Conservation (phyloP, 2,888 invertebrate genomes). For the Drosophila conformis region DNA sequence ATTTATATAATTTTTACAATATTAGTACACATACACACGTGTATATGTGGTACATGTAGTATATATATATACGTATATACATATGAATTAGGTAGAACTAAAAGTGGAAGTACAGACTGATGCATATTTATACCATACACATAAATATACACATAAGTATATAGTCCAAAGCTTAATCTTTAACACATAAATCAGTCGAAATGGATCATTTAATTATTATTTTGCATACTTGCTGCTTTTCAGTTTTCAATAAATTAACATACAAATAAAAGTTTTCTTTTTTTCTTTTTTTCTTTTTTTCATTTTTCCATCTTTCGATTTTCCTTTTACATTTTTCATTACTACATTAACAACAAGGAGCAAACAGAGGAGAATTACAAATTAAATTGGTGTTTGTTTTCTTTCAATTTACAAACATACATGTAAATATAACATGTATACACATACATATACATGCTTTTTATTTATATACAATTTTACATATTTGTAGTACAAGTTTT, state of each 20-base stretch:
- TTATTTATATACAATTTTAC: conserved; percentile 36
- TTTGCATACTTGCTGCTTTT: conserved; percentile 26
- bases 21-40: conserved; percentile 34
- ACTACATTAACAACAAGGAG: conserved; percentile 10
- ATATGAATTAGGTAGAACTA: conserved; percentile 36
- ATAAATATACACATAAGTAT: conserved; percentile 34
- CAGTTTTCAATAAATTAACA: conserved; percentile 50
- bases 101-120: conserved; percentile 34
- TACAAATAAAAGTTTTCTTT: conserved; percentile 29
- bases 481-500: conserved; percentile 12
- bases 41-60: conserved; percentile 11
- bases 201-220: conserved; percentile 49
- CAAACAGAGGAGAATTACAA: conserved; percentile 19
- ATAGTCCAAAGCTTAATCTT: conserved; percentile 57
- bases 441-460: conserved; percentile 24
- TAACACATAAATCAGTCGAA: conserved; percentile 74
- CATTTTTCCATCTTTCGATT: neutral
- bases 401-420: conserved; percentile 42
- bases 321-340: conserved; percentile 9
- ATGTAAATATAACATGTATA: conserved; percentile 17
- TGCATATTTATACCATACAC: conserved; percentile 11
- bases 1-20: conserved; percentile 50
- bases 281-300: neutral
- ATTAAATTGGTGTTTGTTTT: conserved; percentile 25
- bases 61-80: conserved; percentile 4